Base-by-base conservation (phyloP, 2,113 vertebrate species). In the Dicentrarchus labrax region DNA sequence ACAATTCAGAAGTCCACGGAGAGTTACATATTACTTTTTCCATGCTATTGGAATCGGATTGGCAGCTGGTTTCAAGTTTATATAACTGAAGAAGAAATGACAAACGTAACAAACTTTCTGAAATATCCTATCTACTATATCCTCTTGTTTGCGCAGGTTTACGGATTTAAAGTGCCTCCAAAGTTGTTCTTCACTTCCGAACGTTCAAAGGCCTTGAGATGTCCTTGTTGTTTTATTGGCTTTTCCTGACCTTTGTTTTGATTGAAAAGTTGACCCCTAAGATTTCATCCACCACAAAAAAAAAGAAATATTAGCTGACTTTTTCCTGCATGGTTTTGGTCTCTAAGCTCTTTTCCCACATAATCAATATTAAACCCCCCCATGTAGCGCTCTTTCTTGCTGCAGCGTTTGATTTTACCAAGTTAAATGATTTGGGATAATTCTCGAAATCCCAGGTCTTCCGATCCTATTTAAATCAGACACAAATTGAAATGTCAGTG, bases 171-270 rank as follows among this genome's bases (percentile, higher is more conserved):
- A 30, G 30, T 30, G 2, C 30, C 30, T 30, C 30, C 30, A 30
- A 30, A 47, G 45, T 36, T 41, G 4, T 16, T 69, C 43, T 16
- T 80, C 22, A 62, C 0, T 57, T 86, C n/a, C 45, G 60, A 67
- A 72, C 56, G 57, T 61, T 51, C 74, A 72, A 47, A 70, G 54
- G 72, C 78, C 61, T 61, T 47, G 15, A 84, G 48, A 5, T 0
- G 22, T 64, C n/a, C n/a, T 47, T 56, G 36, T 19, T 70, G 38
- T 79, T 80, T 87, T 78, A 85, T 76, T 75, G 17, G 36, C 36
- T 75, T 86, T 77, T 68, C 10, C 45, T 83, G 82, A 87, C 80
- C 70, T 81, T 13, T 75, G 6, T 51, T 70, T 64, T 79, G 73
- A 82, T 71, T 83, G 78, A 85, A 62, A 6, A 0, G 61, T 57